Base-by-base conservation (phyloP, 2,888 invertebrate genomes). In the Mechanitis messenoides region DNA sequence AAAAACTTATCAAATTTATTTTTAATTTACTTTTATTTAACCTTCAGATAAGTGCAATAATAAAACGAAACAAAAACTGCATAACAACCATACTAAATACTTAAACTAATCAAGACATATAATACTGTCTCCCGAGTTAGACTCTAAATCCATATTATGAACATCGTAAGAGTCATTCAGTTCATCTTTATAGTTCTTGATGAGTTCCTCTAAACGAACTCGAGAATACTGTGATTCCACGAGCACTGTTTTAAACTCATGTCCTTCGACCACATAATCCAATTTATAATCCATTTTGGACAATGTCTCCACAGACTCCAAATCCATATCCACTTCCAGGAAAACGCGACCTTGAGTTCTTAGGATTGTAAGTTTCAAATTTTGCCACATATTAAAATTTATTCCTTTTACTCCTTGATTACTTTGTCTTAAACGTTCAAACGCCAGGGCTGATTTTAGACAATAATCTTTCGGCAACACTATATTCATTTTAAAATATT, bases 101-200 rank as follows among this genome's bases (percentile, higher is more conserved):
- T 53, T 47, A 46, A 45, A 46, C 64, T 70, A 73, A 47, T 68
- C 68, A 20, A 73, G 64, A 61, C 70, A 72, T 42, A 75, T 58
- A 5, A 74, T 68, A 46, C 80, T 81, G 0, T 78, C 74, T 4
- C 82, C 80, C 2, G 77, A 76, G 20, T 76, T 77, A 0, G 85
- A 74, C 1, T 74, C 81, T 46, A 89, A 67, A 3, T 88, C 88
- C 89, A 90, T 90, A 62, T 87, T 86, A 5, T 83, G 76, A 0
- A 84, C 80, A 56, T 80, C 84, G 58, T 87, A 85, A 33, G 74
- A 81, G 60, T 89, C 89, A 0, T 66, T 77, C 63, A 74, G 69
- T 63, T 88, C 86, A 0, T 74, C 67, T 66, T 78, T 87, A 60
- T 68, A 77, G 54, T 76, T 79, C 4, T 73, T 72, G 0, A 88